Evolutionary conservation across 2,113 vertebrate genomes (phyloP), one percentile per base, ranked within the genome.

Genomic region (Pseudolaguvia tuberculata): DNA sequence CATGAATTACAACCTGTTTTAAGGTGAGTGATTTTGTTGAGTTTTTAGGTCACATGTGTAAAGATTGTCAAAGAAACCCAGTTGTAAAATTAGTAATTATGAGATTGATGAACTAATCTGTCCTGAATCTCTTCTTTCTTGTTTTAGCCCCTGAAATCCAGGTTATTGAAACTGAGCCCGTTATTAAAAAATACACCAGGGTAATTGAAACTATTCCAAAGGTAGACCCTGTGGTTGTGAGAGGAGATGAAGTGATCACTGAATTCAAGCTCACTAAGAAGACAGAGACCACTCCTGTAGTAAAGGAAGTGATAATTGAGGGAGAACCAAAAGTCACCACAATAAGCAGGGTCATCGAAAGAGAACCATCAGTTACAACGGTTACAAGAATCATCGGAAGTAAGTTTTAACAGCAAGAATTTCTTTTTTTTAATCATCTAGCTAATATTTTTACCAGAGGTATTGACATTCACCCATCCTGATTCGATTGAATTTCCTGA

Each of bases 141-240:
- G 63, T 39, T 39, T 39, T 72, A 89, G 86, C 63, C 15, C 86
- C 89, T 17, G 59, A 81, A 57, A 0, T 20, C 42, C 87, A 85
- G 76, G 77, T 93, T 57, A 85, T 87, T 75, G 89, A 92, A 53
- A 74, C 65, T 7, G 21, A 70, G 27, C 39, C 70, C 2, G 17
- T 65, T 8, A 20, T 80, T 18, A 80, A 51, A 10, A 53, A 70
- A 20, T 39, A 83, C 27, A 91, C 89, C 63, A 86, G 84, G 77
- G 67, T 90, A 50, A 81, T 88, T 72, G 88, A 92, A 86, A 88
- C 88, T 61, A 86, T 90, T 31, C 88, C 91, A 70, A 88, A 90
- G 27, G 81, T 92, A 29, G 71, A 79, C 10, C 77, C 59, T 8
- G n/a, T 65, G 23, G 76, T 78, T 12, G 39, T 82, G 4, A 23